Evolutionary conservation across 2,797 vertebrate species (phyloP).

Genomic region (Numenius phaeopus): DNA sequence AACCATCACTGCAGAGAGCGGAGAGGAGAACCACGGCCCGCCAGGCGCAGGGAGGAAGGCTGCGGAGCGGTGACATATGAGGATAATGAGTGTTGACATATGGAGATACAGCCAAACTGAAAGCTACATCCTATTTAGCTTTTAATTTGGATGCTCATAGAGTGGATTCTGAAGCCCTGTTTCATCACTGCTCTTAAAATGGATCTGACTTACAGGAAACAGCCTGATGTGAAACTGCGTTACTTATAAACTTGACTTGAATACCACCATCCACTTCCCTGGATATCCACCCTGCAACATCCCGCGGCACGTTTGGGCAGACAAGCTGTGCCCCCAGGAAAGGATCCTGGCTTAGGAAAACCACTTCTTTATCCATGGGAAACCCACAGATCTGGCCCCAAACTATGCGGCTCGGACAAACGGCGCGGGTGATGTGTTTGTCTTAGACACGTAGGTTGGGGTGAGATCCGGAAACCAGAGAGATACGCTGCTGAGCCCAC

Average conservation of each 20-base stretch:
- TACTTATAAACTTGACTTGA: conserved; percentile 64
- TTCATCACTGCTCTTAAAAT: conserved; percentile 73
- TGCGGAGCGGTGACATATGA: conserved; percentile 45
- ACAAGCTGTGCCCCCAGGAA: not conserved
- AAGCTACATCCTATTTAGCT: conserved; percentile 85
- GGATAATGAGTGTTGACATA: conserved; percentile 77
- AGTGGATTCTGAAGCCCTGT: conserved; percentile 72
- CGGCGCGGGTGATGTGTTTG: accelerated
- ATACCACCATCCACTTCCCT: not conserved
- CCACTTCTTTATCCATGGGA: accelerated
- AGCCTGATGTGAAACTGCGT: conserved; percentile 73
- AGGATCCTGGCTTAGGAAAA: not conserved
- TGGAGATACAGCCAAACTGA: conserved; percentile 78
- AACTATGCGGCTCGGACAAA: accelerated
- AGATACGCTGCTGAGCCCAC: accelerated
- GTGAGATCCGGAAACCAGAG: not conserved
- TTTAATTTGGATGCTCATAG: conserved; percentile 83
- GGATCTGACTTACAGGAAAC: conserved; percentile 83
- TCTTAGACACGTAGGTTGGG: accelerated
- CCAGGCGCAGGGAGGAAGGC: conserved; percentile 5
- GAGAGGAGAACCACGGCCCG: not conserved
- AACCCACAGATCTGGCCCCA: not conserved
- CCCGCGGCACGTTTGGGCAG: accelerated
- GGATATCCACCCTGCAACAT: not conserved
- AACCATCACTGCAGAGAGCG: not conserved